Evolutionary conservation across 2,113 vertebrate genomes (phyloP).

Genomic region (Nansenia antarctica): DNA sequence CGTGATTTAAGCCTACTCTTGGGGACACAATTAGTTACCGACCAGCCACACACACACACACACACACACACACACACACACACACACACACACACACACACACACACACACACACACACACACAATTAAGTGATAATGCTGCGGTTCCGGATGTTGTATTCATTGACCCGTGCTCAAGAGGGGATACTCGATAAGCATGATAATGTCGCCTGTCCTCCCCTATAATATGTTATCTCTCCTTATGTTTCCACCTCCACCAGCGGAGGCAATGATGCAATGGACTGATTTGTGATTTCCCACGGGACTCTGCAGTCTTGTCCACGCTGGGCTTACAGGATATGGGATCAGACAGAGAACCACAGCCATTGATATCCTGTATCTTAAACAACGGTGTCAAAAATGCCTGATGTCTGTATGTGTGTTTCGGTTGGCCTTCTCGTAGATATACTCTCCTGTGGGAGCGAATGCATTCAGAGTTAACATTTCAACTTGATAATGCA

Average conservation of each 20-base stretch:
- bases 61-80: background rate
- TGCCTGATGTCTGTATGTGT: too few species aligned
- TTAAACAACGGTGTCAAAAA: too few species aligned
- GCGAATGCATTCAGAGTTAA: background rate
- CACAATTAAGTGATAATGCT: background rate
- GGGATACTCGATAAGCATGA: background rate
- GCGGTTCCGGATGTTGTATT: background rate
- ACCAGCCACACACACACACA: background rate
- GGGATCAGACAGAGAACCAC: background rate
- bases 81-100: background rate
- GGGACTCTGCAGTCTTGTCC: constrained; percentile 51
- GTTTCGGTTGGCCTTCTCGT: too few species aligned
- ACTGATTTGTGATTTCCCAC: constrained; percentile 68
- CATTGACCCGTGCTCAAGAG: background rate
- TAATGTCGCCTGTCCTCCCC: background rate
- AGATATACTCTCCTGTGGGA: too few species aligned
- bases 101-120: background rate
- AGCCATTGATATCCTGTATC: background rate
- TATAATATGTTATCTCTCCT: constrained; percentile 13
- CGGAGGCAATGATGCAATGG: constrained; percentile 37
- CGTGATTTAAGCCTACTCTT: too few species aligned
- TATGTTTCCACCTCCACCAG: constrained; percentile 49
- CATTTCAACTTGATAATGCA: background rate
- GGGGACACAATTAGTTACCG: background rate
- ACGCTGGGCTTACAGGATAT: background rate